phyloP scores from a whole-genome alignment of 1,140 invertebrate species.

The Solenopsis fugax region DNA sequence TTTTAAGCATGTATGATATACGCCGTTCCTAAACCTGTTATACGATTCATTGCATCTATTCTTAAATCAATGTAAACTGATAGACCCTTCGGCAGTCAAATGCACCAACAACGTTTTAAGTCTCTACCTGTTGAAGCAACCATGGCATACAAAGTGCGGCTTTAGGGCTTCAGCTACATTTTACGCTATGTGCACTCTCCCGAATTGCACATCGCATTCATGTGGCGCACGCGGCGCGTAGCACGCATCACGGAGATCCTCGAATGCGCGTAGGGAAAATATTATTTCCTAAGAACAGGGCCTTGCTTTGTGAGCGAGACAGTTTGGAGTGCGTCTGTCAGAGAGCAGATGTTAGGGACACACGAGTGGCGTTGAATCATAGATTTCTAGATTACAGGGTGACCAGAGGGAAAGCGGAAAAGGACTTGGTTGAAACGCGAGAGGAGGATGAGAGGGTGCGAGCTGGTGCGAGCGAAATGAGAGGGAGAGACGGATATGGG shows the following conservation, averaged over 20 bases:
- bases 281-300: conserved; percentile 73
- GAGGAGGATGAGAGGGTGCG: conserved; percentile 57
- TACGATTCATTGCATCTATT: background rate
- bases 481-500: conserved; percentile 37
- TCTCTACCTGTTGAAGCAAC: conserved; percentile 53
- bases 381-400: conserved; percentile 81
- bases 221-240: background rate
- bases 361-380: conserved; percentile 81
- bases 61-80: background rate
- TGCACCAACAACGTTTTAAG: conserved; percentile 19
- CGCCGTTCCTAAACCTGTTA: background rate
- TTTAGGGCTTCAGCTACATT: conserved; percentile 37
- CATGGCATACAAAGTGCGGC: conserved; percentile 20
- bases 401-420: conserved; percentile 70
- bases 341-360: conserved; percentile 79
- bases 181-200: conserved; percentile 7
- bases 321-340: conserved; percentile 74
- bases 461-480: conserved; percentile 48
- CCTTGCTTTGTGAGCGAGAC: conserved; percentile 72
- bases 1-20: background rate
- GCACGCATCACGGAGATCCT: conserved; percentile 15
- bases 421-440: conserved; percentile 71
- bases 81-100: conserved; percentile 10
- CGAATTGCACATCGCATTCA: conserved; percentile 25
- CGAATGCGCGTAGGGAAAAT: conserved; percentile 62